phyloP scores from a whole-genome alignment of 1,140 invertebrate genomes.

The Drosophila kikkawai region DNA sequence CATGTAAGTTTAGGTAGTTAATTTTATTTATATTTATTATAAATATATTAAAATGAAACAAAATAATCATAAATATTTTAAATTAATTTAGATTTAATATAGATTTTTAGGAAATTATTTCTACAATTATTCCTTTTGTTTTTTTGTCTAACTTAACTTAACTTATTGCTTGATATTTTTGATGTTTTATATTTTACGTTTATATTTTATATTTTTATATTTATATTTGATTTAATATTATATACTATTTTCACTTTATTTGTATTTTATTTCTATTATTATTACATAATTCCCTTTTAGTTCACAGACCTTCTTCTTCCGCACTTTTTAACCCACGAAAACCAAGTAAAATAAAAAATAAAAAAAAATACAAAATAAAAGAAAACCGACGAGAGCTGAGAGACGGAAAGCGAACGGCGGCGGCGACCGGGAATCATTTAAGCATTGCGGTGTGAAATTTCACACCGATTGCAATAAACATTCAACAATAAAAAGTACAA shows the following conservation, averaged over 20 bases:
- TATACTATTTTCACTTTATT: background rate
- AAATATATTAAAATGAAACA: no score
- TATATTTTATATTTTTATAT: no score
- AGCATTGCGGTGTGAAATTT: slow-evolving; percentile 85
- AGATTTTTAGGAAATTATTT: no score
- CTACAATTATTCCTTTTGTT: no score
- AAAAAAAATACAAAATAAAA: slow-evolving; percentile 1
- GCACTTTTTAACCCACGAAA: slow-evolving; percentile 10
- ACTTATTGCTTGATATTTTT: no score
- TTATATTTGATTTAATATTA: no score
- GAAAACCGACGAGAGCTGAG: slow-evolving; percentile 3
- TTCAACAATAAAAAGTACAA: slow-evolving; percentile 67
- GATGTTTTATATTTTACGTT: no score
- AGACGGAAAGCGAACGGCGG: slow-evolving; percentile 36
- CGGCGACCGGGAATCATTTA: slow-evolving; percentile 73
- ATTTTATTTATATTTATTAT: no score
- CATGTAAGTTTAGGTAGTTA: no score
- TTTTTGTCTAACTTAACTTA: no score
- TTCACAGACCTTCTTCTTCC: slow-evolving; percentile 1
- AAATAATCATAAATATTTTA: no score
- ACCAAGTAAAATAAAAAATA: slow-evolving; percentile 28
- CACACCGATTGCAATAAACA: slow-evolving; percentile 84
- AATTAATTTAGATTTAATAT: no score
- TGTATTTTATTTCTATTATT: background rate
- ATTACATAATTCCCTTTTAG: background rate